Evolutionary conservation across 2,797 vertebrate genomes (phyloP), one percentile per base, ranked within the genome.

Genomic region (Premnoplex brunnescens): DNA sequence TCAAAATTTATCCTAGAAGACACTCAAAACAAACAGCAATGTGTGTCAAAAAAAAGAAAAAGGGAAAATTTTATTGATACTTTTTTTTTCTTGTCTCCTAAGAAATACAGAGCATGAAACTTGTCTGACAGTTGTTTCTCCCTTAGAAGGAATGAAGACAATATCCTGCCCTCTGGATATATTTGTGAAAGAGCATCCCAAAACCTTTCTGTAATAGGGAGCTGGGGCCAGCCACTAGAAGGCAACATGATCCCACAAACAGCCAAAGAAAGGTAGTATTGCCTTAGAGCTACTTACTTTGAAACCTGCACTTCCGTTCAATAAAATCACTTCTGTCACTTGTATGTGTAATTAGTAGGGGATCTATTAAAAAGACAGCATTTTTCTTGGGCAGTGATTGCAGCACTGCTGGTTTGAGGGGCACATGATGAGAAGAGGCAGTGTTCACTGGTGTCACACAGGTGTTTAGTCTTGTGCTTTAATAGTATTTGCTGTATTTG

Each of bases 221-320:
- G 36, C 73, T 62, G 46, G 60, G 64, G 73, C 32, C 95, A 95
- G 87, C 95, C 96, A 96, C 96, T 95, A 96, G 97, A 96, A 95
- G 94, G 95, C 96, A 97, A 97, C 89, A 30, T 77, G 93, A 84
- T 82, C 89, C 88, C 93, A 95, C 85, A 30, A 85, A 96, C 72
- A 85, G 82, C 22, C 63, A 46, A 54, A 95, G 27, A 46, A 54
- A 95, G 27, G 26, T 30, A 55, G 9, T 24, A 28, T 14, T 90
- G 10, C 34, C 12, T 74, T 5, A 0, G 37, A 91, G 39, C 26
- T 64, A 4, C 80, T 59, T 43, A 14, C 41, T 8, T 54, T 67
- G 67, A 95, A 85, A 49, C 34, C n/a, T 54, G 24, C 74, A 6
- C 21, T 71, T 72, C 63, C 79, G 30, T 66, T 80, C 37, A 64